phyloP scores from a whole-genome alignment of 1,140 invertebrate genomes.

The Coptotermes formosanus region DNA sequence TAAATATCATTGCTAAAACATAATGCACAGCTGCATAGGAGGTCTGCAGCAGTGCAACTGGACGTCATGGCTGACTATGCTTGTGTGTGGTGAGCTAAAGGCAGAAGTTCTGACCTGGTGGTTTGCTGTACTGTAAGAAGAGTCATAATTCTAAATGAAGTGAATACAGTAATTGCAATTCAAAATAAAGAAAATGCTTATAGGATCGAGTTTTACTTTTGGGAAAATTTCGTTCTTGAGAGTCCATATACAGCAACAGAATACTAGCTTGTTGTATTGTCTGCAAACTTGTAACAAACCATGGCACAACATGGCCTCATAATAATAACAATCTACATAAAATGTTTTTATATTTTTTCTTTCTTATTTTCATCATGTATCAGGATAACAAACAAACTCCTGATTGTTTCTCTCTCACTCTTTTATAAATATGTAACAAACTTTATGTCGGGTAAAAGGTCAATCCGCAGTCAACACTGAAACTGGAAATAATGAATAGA shows the following conservation, averaged over 20 bases:
- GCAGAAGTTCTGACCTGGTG: neutral
- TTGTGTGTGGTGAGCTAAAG: neutral
- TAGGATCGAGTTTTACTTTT: neutral
- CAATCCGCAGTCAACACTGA: conserved; percentile 20
- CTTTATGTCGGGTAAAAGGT: neutral
- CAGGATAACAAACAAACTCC: conserved; percentile 35
- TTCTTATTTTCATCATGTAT: conserved; percentile 29
- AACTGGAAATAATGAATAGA: neutral
- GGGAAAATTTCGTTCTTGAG: neutral
- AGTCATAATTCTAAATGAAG: neutral
- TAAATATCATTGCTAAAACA: no score
- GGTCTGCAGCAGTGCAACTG: neutral
- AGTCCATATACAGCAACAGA: conserved; percentile 21
- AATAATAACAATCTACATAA: conserved; percentile 35
- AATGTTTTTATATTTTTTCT: conserved; percentile 29
- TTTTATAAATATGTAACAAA: conserved; percentile 32
- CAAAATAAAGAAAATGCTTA: neutral
- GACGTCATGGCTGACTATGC: neutral
- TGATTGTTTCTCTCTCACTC: conserved; percentile 26
- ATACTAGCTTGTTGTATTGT: conserved; percentile 34
- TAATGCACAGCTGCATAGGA: neutral
- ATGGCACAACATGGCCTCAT: conserved; percentile 35
- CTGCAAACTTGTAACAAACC: conserved; percentile 37
- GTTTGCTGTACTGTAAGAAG: neutral
- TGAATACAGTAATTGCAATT: neutral